Conservation (phyloP, 2,113 vertebrate species). For the Gracilinanus agilis region DNA sequence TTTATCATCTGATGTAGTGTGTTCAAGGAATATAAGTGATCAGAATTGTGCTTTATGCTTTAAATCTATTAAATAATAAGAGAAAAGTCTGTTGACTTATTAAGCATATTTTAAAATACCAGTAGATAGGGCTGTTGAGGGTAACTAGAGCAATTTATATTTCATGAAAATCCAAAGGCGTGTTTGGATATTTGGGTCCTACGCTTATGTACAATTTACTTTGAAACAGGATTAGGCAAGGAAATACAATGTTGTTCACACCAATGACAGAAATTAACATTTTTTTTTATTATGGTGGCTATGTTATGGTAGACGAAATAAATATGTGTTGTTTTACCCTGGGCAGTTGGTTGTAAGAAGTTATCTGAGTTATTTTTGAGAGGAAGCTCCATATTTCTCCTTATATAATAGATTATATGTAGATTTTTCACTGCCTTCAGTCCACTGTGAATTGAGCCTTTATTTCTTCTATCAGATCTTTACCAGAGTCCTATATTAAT, state of each 20-base stretch:
- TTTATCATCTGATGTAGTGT: constrained; percentile 16
- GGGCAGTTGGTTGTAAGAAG: constrained; percentile 36
- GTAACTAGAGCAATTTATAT: not conserved
- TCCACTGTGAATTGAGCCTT: constrained; percentile 56
- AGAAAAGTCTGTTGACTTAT: not conserved
- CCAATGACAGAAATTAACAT: not conserved
- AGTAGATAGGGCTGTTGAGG: not conserved
- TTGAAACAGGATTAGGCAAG: not conserved
- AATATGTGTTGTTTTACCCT: constrained; percentile 37
- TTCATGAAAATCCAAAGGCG: not conserved
- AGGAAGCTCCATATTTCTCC: constrained; percentile 33
- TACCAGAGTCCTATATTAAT: not conserved
- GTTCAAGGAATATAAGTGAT: constrained; percentile 35
- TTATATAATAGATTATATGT: constrained; percentile 15
- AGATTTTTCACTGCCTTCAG: constrained; percentile 47
- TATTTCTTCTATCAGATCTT: not conserved
- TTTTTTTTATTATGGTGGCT: not conserved
- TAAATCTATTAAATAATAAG: not conserved
- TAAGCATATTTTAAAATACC: not conserved
- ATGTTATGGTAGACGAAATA: not conserved
- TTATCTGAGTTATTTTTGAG: constrained; percentile 29
- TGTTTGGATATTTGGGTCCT: not conserved
- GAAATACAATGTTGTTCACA: constrained; percentile 38
- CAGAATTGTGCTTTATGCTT: not conserved
- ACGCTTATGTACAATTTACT: not conserved